phyloP scores from a whole-genome alignment of 2,113 vertebrate genomes.

The Zapus hudsonius region DNA sequence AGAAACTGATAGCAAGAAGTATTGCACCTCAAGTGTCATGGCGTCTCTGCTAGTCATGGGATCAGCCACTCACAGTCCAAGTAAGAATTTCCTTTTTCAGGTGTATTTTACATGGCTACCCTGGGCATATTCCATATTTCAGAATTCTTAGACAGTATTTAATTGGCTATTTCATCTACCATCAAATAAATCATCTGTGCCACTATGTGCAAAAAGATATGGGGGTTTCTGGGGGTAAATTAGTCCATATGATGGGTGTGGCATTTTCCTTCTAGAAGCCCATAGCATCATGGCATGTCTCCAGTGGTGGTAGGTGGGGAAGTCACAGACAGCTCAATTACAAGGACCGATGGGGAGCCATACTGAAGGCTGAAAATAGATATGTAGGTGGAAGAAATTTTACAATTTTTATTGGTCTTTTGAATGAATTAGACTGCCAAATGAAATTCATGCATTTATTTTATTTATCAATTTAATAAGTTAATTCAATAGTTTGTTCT shows the following conservation, averaged over 20 bases:
- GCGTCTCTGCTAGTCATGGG: not conserved
- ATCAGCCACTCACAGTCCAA: not conserved
- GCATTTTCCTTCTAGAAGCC: not conserved
- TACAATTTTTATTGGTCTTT: not conserved
- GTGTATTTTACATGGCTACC: not conserved
- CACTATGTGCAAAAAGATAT: not conserved
- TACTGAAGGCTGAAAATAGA: not conserved
- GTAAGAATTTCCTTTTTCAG: not conserved
- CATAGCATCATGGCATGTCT: not conserved
- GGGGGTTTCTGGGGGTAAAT: not conserved
- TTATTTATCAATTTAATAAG: conserved; percentile 23
- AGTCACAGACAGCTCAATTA: not conserved
- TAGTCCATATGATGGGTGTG: not conserved
- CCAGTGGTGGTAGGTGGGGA: not conserved
- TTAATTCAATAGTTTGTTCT: not conserved
- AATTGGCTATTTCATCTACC: conserved; percentile 9
- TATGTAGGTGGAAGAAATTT: not conserved
- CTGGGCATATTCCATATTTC: not conserved
- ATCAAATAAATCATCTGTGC: not conserved
- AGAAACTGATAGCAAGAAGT: not conserved
- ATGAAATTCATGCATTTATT: no score
- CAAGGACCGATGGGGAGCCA: not conserved
- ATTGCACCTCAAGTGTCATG: not conserved
- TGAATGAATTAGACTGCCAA: not conserved
- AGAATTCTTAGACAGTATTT: not conserved